Conservation (phyloP, 2,888 invertebrate genomes). For the Caenorhabditis sp. region DNA sequence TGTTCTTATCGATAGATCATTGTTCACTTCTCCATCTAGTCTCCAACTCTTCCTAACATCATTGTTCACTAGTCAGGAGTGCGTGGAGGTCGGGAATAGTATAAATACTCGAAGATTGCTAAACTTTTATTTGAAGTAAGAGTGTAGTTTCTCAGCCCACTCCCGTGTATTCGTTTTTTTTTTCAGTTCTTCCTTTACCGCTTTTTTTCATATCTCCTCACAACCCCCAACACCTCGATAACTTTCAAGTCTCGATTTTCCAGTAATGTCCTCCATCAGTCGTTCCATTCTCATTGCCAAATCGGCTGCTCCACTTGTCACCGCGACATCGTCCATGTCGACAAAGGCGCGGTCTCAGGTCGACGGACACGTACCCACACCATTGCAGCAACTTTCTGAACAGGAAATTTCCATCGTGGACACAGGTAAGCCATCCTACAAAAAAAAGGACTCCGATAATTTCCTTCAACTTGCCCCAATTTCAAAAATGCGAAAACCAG, state of each 20-base stretch:
- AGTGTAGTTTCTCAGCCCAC: too few species aligned
- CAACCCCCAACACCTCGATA: too few species aligned
- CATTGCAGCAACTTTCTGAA: conserved; percentile 62
- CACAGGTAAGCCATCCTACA: conserved; percentile 42
- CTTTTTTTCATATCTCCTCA: background rate
- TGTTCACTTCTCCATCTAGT: conserved; percentile 34
- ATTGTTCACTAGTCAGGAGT: conserved; percentile 39
- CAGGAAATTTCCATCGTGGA: conserved; percentile 59
- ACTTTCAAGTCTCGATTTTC: background rate
- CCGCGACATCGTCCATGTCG: conserved; percentile 36
- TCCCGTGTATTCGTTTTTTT: background rate
- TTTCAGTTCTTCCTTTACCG: background rate
- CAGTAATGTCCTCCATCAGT: conserved; percentile 43
- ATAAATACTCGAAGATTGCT: conserved; percentile 5
- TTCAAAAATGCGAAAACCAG: too few species aligned
- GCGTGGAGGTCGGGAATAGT: background rate
- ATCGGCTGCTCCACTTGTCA: conserved; percentile 25
- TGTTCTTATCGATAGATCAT: conserved; percentile 51
- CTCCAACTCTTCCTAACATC: conserved; percentile 22
- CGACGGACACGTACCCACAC: conserved; percentile 48
- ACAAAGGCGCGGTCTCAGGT: conserved; percentile 53
- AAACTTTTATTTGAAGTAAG: background rate
- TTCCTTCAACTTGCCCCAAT: too few species aligned
- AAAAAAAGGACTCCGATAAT: too few species aligned
- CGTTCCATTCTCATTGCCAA: conserved; percentile 48